Evolutionary conservation across 2,888 invertebrate genomes (phyloP), one percentile per base, ranked within the genome.

Genomic region (Idaea straminata): DNA sequence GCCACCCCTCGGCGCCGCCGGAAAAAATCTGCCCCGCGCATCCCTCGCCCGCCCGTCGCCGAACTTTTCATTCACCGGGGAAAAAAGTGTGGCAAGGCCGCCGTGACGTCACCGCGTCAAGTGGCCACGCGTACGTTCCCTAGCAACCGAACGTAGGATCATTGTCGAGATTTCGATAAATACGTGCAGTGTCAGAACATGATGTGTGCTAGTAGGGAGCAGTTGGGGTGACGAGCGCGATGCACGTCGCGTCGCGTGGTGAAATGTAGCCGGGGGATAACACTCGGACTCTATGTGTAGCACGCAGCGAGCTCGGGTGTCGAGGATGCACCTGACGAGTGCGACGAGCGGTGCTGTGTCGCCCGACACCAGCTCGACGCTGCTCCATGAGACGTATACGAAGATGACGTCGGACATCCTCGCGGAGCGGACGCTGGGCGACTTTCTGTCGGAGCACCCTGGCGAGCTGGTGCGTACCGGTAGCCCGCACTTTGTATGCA

Each of bases 401-500:
- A 97, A 97, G 93, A 96, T 97, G 95, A 97, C 97, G 75, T 97
- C 97, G 10, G 97, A 97, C 87, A 97, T 97, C 84, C 93, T 98
- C 77, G 97, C 97, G 7, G 98, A 97, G 88, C 93, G 97, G 74
- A 97, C 97, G 6, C 93, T 98, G 69, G 97, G 97, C 63, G 97
- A 97, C 85, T 96, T 97, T 82, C 92, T 97, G 72, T 96, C 97
- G 68, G 98, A 98, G 84, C 97, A 98, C 91, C 97, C 98, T 5
- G 98, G 98, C 47, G 98, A 98, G 89, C 93, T 98, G 78, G 97
- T 98, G 76, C 94, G 98, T 81, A 99, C 99, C 57, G 95, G 97
- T 76, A 97, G 97, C 83, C 99, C 99, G 38, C 97, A 98, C 87
- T 96, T 99, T 80, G 97, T 99, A 72, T 99, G 99, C 90, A 98